Conservation (phyloP, 2,113 vertebrate species). For the Eulemur rufifrons region DNA sequence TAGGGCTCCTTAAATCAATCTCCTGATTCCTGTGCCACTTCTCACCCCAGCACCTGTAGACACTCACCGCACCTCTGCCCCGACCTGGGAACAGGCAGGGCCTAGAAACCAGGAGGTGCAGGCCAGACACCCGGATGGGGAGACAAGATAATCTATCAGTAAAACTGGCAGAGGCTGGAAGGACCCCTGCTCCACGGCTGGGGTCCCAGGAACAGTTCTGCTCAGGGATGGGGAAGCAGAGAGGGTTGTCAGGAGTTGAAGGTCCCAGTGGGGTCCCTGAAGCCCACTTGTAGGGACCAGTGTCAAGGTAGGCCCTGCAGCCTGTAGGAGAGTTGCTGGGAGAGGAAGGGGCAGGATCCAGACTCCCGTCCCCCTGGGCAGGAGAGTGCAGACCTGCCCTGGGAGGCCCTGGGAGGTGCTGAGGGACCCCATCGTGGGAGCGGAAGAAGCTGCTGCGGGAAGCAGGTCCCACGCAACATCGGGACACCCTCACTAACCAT, state of each 20-base stretch:
- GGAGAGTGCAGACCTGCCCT: neutral
- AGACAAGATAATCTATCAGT: neutral
- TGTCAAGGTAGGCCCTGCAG: no score
- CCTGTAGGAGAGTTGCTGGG: neutral
- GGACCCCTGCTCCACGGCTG: neutral
- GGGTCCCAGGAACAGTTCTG: neutral
- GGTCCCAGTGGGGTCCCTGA: neutral
- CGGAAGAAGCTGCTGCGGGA: neutral
- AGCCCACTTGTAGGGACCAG: neutral
- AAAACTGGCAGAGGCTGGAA: neutral
- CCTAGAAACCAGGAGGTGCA: neutral
- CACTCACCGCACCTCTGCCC: neutral
- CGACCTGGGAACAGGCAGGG: neutral
- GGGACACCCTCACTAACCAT: neutral
- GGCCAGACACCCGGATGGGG: neutral
- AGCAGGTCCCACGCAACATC: neutral
- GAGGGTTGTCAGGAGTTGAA: neutral
- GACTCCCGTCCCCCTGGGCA: neutral
- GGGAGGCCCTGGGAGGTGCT: neutral
- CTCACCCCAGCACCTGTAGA: neutral
- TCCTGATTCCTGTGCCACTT: neutral
- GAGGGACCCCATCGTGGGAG: neutral
- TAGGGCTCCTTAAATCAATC: neutral
- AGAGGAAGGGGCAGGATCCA: neutral
- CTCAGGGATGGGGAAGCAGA: neutral